Conservation (phyloP, 2,888 invertebrate species). For the Oscheius sp. region DNA sequence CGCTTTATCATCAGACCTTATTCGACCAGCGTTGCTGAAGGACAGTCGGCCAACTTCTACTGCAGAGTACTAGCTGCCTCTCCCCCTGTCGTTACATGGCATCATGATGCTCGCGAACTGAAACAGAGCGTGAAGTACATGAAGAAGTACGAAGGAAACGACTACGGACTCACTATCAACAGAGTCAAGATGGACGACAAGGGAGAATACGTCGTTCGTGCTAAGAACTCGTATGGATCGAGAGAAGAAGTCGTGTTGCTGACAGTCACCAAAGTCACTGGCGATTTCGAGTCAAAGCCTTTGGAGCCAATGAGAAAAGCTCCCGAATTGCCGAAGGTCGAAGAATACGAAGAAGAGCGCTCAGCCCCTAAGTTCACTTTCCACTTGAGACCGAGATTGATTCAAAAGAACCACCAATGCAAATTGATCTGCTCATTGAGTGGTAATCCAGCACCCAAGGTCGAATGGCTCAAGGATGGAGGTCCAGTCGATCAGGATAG, state of each 20-base stretch:
- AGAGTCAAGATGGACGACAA: conserved; percentile 83
- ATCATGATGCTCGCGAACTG: conserved; percentile 88
- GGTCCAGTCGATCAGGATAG: conserved; percentile 83
- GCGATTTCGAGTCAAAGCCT: conserved; percentile 50
- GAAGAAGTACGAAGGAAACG: conserved; percentile 94
- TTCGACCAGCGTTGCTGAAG: conserved; percentile 81
- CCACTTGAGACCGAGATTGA: conserved; percentile 95
- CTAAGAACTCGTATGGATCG: conserved; percentile 94
- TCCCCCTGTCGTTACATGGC: conserved; percentile 94
- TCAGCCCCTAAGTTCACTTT: conserved; percentile 96
- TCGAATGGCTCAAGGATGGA: conserved; percentile 81
- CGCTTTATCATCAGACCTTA: conserved; percentile 96
- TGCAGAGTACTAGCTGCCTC: conserved; percentile 93
- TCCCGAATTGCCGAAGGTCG: conserved; percentile 53
- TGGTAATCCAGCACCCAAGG: conserved; percentile 89
- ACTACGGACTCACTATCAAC: conserved; percentile 96
- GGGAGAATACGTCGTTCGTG: conserved; percentile 76
- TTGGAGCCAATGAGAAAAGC: conserved; percentile 58
- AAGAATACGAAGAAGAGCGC: conserved; percentile 89
- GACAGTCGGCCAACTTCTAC: conserved; percentile 95
- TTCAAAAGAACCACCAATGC: conserved; percentile 90
- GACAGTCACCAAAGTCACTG: conserved; percentile 78
- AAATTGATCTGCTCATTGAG: conserved; percentile 95
- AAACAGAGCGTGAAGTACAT: conserved; percentile 97
- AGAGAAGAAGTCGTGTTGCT: conserved; percentile 95